phyloP scores from a whole-genome alignment of 1,140 invertebrate species.

The Odontomachus brunneus region DNA sequence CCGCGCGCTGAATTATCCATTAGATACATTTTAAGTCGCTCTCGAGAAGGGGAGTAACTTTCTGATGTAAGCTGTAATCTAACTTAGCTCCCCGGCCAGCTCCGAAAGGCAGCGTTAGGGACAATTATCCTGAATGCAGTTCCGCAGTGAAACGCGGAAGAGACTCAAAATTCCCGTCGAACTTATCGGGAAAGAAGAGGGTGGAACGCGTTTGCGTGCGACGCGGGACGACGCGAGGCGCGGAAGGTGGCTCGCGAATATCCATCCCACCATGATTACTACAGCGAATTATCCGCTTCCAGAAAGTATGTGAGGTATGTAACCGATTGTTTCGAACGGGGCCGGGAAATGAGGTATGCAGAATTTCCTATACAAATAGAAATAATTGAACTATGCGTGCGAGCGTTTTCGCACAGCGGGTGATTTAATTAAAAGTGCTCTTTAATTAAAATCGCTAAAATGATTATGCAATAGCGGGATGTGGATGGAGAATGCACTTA shows the following conservation, averaged over 20 bases:
- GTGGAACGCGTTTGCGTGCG: slow-evolving; percentile 9
- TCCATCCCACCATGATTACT: neutral
- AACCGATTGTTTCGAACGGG: neutral
- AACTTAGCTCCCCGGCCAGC: slow-evolving; percentile 8
- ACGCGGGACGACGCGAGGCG: too few species aligned
- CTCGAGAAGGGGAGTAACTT: slow-evolving; percentile 52
- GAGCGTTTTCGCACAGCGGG: neutral
- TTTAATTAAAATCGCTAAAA: neutral
- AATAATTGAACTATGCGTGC: neutral
- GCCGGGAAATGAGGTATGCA: neutral
- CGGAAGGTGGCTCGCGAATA: too few species aligned
- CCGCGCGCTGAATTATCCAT: slow-evolving; percentile 57
- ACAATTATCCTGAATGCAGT: slow-evolving; percentile 57
- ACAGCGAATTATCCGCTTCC: neutral
- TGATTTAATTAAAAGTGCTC: neutral
- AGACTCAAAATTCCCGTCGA: slow-evolving; percentile 66
- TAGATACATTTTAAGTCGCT: slow-evolving; percentile 70
- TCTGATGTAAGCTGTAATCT: slow-evolving; percentile 54
- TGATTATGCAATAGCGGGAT: neutral
- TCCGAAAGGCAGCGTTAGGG: slow-evolving; percentile 54
- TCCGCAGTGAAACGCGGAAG: slow-evolving; percentile 42
- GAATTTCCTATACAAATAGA: neutral
- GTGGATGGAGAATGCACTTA: neutral
- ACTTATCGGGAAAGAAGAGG: slow-evolving; percentile 61
- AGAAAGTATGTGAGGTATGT: neutral